Evolutionary conservation across 2,888 invertebrate genomes (phyloP), one percentile per base, ranked within the genome.

Genomic region (Metalampra italica): DNA sequence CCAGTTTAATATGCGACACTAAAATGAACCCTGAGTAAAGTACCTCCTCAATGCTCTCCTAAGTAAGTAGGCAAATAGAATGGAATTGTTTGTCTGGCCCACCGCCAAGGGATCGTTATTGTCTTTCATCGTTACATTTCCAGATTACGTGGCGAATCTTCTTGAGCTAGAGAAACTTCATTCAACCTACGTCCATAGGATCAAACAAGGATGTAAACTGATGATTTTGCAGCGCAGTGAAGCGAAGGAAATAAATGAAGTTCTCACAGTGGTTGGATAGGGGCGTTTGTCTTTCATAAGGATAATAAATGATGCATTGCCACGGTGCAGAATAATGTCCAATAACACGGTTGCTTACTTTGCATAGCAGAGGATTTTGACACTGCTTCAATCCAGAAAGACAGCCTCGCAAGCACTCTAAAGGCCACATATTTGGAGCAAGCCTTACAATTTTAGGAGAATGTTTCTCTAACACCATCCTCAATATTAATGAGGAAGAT

Each of bases 271-370:
- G 51, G 51, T 62, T 57, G 62, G 62, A 64, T 60, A 54, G 49
- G 54, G 53, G 55, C 54, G 13, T 41, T 60, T 70, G 71, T 71
- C 71, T 68, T 60, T 57, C 52, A 54, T 59, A 67, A 63, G 54
- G 57, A 66, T 71, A 74, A 69, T 74, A 76, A 76, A 78, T 72
- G 69, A 78, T 71, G 62, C 51, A 56, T 60, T 57, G 61, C 62
- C 54, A 57, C 69, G 66, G 59, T 69, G 74, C 68, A 73, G 72
- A 80, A 77, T 76, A 78, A 78, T 75, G 66, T 71, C 59, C 70
- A 78, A 82, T 81, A 79, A 71, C 76, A 80, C 73, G 77, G 70
- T 68, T 67, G 62, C 71, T 75, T 70, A 72, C 70, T 67, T 66
- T 58, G 55, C 62, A 60, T 58, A 64, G 39, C 48, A 9, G 8